Conservation (phyloP, 2,113 vertebrate genomes). For the Gopherus evgoodei region DNA sequence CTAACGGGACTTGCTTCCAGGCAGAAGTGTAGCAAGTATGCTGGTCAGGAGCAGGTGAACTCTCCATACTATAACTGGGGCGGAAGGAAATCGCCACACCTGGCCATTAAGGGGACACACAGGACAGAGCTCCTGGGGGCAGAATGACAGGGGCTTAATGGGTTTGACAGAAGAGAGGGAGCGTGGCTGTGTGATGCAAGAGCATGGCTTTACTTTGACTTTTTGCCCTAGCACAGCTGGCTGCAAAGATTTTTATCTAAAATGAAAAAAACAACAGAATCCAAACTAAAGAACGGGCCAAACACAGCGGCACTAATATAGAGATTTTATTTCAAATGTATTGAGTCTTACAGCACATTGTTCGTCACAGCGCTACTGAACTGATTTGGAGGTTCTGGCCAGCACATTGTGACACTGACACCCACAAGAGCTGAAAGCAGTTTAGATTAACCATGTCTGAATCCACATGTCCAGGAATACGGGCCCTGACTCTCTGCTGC, state of each 20-base stretch:
- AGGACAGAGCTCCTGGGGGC: not conserved
- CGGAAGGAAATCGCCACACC: not conserved
- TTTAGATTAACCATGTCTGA: slow-evolving; percentile 76
- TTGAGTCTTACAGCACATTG: slow-evolving; percentile 85
- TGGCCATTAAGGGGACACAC: fast-evolving
- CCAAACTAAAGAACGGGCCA: slow-evolving; percentile 41
- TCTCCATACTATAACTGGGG: not conserved
- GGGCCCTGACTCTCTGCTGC: slow-evolving; percentile 51
- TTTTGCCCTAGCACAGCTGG: not conserved
- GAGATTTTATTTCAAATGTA: slow-evolving; percentile 85
- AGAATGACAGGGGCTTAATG: not conserved
- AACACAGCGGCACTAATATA: slow-evolving; percentile 85
- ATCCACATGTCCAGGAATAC: slow-evolving; percentile 63
- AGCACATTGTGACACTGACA: slow-evolving; percentile 79
- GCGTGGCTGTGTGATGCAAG: not conserved
- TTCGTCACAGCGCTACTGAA: slow-evolving; percentile 84
- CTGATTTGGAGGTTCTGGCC: slow-evolving; percentile 80
- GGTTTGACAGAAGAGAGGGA: not conserved
- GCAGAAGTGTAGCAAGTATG: fast-evolving
- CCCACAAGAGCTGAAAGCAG: slow-evolving; percentile 81
- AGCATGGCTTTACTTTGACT: not conserved
- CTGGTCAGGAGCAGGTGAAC: not conserved
- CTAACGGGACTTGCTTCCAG: not conserved
- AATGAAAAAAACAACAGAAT: not conserved
- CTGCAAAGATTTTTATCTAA: fast-evolving